phyloP scores from a whole-genome alignment of 2,113 vertebrate genomes.

The Progne subis region DNA sequence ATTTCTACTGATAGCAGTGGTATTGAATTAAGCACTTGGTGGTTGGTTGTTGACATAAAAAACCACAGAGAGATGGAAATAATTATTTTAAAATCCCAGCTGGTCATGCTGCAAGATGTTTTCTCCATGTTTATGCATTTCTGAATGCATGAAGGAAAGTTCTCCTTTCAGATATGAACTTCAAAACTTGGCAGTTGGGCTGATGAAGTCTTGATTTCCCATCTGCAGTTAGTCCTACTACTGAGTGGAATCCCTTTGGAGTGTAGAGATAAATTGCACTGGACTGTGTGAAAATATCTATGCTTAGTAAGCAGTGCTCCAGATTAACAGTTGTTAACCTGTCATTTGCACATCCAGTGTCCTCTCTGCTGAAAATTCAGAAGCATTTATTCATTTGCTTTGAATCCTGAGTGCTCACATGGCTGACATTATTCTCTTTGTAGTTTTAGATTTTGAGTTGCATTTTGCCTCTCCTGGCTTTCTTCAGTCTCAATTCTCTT shows the following conservation, averaged over 20 bases:
- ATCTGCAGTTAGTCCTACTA: not conserved
- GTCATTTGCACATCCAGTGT: not conserved
- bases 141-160: not conserved
- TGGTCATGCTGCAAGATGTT: not conserved
- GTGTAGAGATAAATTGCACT: not conserved
- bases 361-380: not conserved
- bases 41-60: accelerated
- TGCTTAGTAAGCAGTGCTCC: not conserved
- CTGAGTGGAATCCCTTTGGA: not conserved
- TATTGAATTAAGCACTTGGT: not conserved
- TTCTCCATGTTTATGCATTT: not conserved
- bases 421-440: not conserved
- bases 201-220: not conserved
- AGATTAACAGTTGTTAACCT: not conserved
- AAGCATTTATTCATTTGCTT: not conserved
- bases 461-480: not conserved
- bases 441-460: not conserved
- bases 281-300: not conserved
- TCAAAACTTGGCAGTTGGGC: not conserved
- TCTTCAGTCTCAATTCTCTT: not conserved
- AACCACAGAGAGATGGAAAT: not conserved
- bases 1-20: not conserved
- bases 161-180: not conserved
- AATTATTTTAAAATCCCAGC: not conserved
- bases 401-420: not conserved